A percentile compares a stretch with the other conserved stretches of the same genome.
Conservation (phyloP, 2,113 vertebrate species). For the Brachyistius frenatus region DNA sequence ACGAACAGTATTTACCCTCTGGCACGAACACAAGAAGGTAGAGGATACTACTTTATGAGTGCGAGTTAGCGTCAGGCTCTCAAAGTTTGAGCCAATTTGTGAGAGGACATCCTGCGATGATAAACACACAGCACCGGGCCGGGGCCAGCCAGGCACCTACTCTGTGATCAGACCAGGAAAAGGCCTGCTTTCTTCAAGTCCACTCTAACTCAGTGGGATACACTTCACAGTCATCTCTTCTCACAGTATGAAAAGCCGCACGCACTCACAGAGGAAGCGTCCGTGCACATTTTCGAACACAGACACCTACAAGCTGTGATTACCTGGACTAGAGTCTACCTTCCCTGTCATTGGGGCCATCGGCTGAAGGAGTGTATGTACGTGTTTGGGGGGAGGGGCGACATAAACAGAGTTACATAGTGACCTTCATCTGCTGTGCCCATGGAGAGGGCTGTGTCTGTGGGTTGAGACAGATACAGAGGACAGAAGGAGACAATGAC, state of each 20-base stretch:
- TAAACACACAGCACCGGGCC: constrained; percentile 64
- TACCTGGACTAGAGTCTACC: constrained; percentile 61
- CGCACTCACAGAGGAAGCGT: constrained; percentile 28
- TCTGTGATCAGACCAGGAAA: constrained; percentile 61
- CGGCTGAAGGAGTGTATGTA: constrained; percentile 14
- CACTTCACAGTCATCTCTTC: constrained; percentile 45
- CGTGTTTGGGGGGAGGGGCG: constrained; percentile 13
- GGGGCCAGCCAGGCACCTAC: constrained; percentile 33
- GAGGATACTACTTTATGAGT: constrained; percentile 36
- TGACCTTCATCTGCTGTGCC: constrained; percentile 67
- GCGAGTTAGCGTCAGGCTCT: constrained; percentile 9
- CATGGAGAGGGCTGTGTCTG: constrained; percentile 13
- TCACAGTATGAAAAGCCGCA: constrained; percentile 45
- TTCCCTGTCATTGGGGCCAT: constrained; percentile 61
- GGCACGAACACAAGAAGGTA: not conserved
- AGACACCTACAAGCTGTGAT: constrained; percentile 68
- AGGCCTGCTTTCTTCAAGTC: constrained; percentile 24
- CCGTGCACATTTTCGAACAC: constrained; percentile 22
- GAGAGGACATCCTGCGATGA: constrained; percentile 59
- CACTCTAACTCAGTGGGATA: constrained; percentile 64
- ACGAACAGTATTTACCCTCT: constrained; percentile 24
- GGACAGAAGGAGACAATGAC: constrained; percentile 26
- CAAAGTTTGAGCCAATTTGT: constrained; percentile 54
- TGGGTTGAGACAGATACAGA: constrained; percentile 34
- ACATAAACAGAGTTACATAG: constrained; percentile 41